Conservation (phyloP, 64 coral and sea anemone species). For the Orbicella faveolata region DNA sequence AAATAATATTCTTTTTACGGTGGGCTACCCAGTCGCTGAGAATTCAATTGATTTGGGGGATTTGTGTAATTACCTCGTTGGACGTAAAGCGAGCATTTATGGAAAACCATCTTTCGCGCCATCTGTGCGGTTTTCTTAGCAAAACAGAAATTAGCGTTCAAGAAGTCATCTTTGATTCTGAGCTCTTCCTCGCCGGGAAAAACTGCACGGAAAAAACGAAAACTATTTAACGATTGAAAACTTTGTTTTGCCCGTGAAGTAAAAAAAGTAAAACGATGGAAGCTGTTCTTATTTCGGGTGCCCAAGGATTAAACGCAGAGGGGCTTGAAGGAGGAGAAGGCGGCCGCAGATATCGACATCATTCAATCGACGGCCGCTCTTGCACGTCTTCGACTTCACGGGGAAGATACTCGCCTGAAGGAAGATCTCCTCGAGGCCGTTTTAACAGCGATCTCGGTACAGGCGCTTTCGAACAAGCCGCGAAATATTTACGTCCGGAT, state of each 20-base stretch:
- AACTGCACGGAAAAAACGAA: not conserved
- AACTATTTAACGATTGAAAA: slow-evolving; percentile 8
- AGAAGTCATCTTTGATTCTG: slow-evolving; percentile 11
- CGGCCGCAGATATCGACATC: slow-evolving; percentile 39
- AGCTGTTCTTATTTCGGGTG: slow-evolving; percentile 57
- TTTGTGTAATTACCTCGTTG: slow-evolving; percentile 11
- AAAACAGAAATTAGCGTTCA: slow-evolving; percentile 6
- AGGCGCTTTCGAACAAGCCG: slow-evolving; percentile 50
- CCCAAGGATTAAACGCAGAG: slow-evolving; percentile 56
- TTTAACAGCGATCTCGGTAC: slow-evolving; percentile 53
- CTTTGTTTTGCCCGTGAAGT: not conserved
- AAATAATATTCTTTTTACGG: slow-evolving; percentile 15
- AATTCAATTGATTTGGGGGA: not conserved
- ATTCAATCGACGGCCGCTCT: slow-evolving; percentile 38
- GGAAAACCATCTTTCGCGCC: not conserved
- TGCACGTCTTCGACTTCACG: slow-evolving; percentile 9
- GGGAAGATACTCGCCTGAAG: slow-evolving; percentile 16
- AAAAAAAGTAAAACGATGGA: slow-evolving; percentile 32
- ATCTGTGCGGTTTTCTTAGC: not conserved
- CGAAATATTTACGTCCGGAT: slow-evolving; percentile 36
- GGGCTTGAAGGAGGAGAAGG: slow-evolving; percentile 43
- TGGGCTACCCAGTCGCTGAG: not conserved
- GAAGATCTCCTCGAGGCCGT: slow-evolving; percentile 10
- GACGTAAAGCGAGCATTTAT: not conserved
- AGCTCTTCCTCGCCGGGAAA: not conserved